Conservation (phyloP, 2,888 invertebrate species). For the Agrilus mali region DNA sequence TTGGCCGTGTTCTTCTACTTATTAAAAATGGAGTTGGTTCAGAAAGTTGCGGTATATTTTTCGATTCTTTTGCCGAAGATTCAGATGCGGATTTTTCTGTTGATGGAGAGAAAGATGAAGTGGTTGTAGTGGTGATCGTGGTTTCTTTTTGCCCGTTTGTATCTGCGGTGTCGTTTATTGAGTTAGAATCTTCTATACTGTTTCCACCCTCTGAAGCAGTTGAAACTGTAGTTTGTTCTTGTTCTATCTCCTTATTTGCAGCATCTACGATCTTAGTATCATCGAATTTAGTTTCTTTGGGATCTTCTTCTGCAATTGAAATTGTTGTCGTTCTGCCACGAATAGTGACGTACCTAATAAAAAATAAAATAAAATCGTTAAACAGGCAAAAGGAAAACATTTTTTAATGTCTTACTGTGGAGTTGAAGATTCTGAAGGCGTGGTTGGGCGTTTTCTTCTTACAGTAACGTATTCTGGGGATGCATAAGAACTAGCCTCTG, state of each 20-base stretch:
- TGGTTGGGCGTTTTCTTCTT: conserved; percentile 39
- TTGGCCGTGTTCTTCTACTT: conserved; percentile 21
- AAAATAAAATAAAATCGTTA: conserved; percentile 1
- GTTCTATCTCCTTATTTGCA: conserved; percentile 9
- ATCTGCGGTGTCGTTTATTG: neutral
- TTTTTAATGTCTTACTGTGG: conserved; percentile 32
- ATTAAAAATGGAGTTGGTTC: conserved; percentile 27
- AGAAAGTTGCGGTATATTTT: conserved; percentile 20
- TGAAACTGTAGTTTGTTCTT: conserved; percentile 4
- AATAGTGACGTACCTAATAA: conserved; percentile 13
- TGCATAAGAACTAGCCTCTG: conserved; percentile 10
- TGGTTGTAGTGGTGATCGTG: conserved; percentile 11
- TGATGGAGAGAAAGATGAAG: too few relatives aligned
- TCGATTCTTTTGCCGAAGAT: conserved; percentile 7
- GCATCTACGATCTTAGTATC: conserved; percentile 2
- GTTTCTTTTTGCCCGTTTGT: conserved; percentile 3
- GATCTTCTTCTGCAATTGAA: conserved; percentile 11
- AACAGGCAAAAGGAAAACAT: neutral
- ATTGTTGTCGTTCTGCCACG: conserved; percentile 12
- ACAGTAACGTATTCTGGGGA: conserved; percentile 50
- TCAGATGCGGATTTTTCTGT: too few relatives aligned
- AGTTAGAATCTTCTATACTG: too few relatives aligned
- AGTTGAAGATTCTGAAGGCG: conserved; percentile 36
- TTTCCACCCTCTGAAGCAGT: too few relatives aligned
- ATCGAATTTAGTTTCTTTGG: conserved; percentile 9